A percentile compares a stretch with the other conserved stretches of the same genome.
phyloP scores from a whole-genome alignment of 2,888 invertebrate species.

The Epinotia brunnichana region DNA sequence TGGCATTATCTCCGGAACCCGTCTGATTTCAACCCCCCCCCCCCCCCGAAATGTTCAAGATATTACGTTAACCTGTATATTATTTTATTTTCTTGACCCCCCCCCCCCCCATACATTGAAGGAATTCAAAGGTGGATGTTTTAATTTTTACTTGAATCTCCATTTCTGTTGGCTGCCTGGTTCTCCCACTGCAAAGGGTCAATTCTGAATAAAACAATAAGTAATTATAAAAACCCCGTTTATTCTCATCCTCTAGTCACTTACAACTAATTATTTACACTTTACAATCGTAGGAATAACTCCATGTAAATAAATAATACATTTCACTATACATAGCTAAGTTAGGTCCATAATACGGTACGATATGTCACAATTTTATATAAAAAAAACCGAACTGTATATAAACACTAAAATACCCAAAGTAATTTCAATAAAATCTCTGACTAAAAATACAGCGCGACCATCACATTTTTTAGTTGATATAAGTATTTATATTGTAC shows the following conservation, averaged over 20 bases:
- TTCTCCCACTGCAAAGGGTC: too few relatives aligned
- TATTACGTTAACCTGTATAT: too few relatives aligned
- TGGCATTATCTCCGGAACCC: too few relatives aligned
- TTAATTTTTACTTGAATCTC: too few relatives aligned
- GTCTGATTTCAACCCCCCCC: too few relatives aligned
- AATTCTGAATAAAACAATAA: conserved; percentile 11
- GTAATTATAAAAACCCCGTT: conserved; percentile 40
- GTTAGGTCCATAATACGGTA: conserved; percentile 24
- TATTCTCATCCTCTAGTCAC: conserved; percentile 39
- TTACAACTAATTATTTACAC: conserved; percentile 37
- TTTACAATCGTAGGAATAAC: conserved; percentile 30
- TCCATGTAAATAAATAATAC: conserved; percentile 38
- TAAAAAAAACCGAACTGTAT: background rate
- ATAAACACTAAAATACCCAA: conserved; percentile 7
- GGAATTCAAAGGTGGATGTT: too few relatives aligned
- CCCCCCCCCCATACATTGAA: too few relatives aligned
- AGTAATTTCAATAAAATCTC: conserved; percentile 33
- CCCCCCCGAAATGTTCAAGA: too few relatives aligned
- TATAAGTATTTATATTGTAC: background rate
- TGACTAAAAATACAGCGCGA: conserved; percentile 9
- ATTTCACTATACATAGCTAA: conserved; percentile 26
- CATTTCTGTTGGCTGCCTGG: too few relatives aligned
- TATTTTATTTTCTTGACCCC: too few relatives aligned
- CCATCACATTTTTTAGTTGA: conserved; percentile 10
- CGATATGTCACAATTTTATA: conserved; percentile 37